A percentile compares a stretch with the other conserved stretches of the same genome.
Evolutionary conservation across 2,113 vertebrate genomes (phyloP).

Genomic region (Elephas maximus): DNA sequence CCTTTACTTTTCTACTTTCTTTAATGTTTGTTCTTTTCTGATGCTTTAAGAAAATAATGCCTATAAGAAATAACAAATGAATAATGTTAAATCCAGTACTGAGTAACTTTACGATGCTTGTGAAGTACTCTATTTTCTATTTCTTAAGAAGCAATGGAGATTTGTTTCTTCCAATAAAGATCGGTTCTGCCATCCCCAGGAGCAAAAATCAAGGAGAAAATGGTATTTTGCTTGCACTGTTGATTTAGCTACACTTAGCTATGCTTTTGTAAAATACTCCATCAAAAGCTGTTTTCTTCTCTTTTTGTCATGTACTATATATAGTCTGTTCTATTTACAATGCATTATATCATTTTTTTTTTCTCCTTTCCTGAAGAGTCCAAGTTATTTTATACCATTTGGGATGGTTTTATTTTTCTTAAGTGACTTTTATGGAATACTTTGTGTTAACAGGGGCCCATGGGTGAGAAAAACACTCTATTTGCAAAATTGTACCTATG

Average conservation of each 20-base stretch:
- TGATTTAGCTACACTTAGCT: conserved; percentile 50
- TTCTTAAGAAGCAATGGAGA: conserved; percentile 52
- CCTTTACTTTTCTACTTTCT: conserved; percentile 21
- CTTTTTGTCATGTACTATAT: background rate
- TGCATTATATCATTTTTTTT: conserved; percentile 5
- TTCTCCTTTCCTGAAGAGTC: conserved; percentile 34
- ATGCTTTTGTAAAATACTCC: conserved; percentile 45
- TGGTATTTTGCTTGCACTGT: background rate
- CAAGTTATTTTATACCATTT: conserved; percentile 51
- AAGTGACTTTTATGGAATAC: background rate
- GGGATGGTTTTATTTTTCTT: conserved; percentile 17
- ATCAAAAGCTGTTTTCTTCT: conserved; percentile 49
- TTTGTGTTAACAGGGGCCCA: conserved; percentile 55
- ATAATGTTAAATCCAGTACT: conserved; percentile 51
- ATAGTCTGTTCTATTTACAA: conserved; percentile 18
- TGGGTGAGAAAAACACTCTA: conserved; percentile 25
- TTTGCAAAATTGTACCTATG: background rate
- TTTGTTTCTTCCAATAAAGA: conserved; percentile 45
- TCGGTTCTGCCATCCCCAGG: background rate
- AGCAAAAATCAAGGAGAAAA: conserved; percentile 62
- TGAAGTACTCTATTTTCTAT: conserved; percentile 37
- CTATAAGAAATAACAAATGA: conserved; percentile 52
- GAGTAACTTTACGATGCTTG: background rate
- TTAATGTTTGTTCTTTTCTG: background rate
- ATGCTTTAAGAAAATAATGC: conserved; percentile 54